Conservation (phyloP, 2,888 invertebrate genomes). For the Phortica okadai region DNA sequence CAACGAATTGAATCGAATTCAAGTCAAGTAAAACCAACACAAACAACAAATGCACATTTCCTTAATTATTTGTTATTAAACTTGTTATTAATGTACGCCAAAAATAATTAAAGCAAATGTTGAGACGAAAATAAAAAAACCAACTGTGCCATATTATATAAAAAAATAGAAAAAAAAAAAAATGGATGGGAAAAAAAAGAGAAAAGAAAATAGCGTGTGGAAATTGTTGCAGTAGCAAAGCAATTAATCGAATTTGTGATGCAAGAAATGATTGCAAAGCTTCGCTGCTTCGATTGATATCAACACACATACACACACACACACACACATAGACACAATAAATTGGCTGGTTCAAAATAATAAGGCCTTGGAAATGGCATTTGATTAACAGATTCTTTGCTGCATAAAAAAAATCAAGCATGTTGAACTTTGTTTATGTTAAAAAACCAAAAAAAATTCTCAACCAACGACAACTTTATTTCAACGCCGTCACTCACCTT, state of each 20-base stretch:
- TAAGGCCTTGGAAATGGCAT: too few species aligned
- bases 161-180: neutral
- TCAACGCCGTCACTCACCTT: slow-evolving; percentile 3
- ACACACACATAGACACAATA: neutral
- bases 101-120: neutral
- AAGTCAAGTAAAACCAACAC: slow-evolving; percentile 16
- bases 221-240: neutral
- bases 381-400: too few species aligned
- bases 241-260: slow-evolving; percentile 28
- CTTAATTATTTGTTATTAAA: slow-evolving; percentile 53
- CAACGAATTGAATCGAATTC: slow-evolving; percentile 37
- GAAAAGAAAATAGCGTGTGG: neutral
- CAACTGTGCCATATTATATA: neutral
- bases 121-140: neutral
- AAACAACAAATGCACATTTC: slow-evolving; percentile 48
- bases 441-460: neutral
- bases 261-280: slow-evolving; percentile 2
- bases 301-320: too few species aligned
- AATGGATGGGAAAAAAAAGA: neutral
- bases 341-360: neutral
- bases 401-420: too few species aligned
- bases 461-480: neutral
- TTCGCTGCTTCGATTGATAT: too few species aligned
- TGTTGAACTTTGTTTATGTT: too few species aligned
- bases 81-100: neutral